Evolutionary conservation across 2,113 vertebrate species (phyloP).

Genomic region (Tiliqua scincoides): DNA sequence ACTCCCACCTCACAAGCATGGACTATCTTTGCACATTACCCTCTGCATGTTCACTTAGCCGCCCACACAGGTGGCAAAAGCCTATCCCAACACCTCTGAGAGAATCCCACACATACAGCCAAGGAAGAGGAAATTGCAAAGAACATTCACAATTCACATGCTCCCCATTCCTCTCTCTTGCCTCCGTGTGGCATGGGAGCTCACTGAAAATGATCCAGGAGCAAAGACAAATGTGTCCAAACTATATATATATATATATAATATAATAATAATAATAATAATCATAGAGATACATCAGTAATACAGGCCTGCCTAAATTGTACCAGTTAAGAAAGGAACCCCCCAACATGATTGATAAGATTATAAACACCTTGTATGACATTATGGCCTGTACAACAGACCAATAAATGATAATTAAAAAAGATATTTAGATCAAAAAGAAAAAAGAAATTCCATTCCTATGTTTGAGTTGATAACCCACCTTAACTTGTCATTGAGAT

Average conservation of each 20-base stretch:
- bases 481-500: constrained; percentile 82
- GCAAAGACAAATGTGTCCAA: constrained; percentile 80
- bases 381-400: constrained; percentile 88
- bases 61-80: constrained; percentile 67
- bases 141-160: constrained; percentile 68
- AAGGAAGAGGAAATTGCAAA: constrained; percentile 73
- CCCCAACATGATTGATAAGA: constrained; percentile 82
- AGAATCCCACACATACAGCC: constrained; percentile 57
- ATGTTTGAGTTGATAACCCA: constrained; percentile 83
- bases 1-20: constrained; percentile 51
- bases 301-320: constrained; percentile 86
- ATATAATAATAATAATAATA: constrained; percentile 74
- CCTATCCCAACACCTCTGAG: constrained; percentile 69
- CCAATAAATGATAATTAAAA: constrained; percentile 83
- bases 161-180: constrained; percentile 64
- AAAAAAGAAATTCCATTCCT: constrained; percentile 80
- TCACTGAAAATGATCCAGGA: constrained; percentile 82
- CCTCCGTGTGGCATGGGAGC: constrained; percentile 73
- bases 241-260: constrained; percentile 72
- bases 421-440: constrained; percentile 75
- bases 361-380: constrained; percentile 91
- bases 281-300: constrained; percentile 81
- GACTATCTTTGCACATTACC: constrained; percentile 63
- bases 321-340: constrained; percentile 90
- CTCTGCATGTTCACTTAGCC: constrained; percentile 69